Evolutionary conservation across 37 sponge, comb jelly and placozoan species (phyloP).

Genomic region (Diacarnus erythraeanus): DNA sequence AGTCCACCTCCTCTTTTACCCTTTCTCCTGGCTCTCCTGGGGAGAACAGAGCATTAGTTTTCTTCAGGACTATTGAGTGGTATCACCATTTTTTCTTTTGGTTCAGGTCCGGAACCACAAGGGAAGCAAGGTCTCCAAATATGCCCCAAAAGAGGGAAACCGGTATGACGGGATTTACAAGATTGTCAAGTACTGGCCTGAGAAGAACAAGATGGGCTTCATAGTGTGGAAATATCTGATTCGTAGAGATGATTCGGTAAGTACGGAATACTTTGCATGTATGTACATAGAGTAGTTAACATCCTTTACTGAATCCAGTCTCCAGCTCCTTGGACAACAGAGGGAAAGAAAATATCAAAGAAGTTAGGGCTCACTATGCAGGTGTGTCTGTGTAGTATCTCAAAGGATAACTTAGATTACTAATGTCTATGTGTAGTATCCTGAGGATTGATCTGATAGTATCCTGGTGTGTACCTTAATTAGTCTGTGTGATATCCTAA

Average conservation of each 20-base stretch:
- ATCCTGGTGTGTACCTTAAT: too few species aligned
- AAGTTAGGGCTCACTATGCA: slow-evolving; percentile 76
- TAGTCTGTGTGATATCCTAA: too few species aligned
- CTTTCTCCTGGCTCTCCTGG: background rate
- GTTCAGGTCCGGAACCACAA: slow-evolving; percentile 80
- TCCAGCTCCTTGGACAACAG: slow-evolving; percentile 87
- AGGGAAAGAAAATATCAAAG: slow-evolving; percentile 73
- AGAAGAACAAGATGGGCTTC: slow-evolving; percentile 73
- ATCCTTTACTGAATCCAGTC: slow-evolving; percentile 40
- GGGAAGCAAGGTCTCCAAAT: slow-evolving; percentile 77
- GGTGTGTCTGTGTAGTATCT: too few species aligned
- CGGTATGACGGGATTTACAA: slow-evolving; percentile 95
- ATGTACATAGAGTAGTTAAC: background rate
- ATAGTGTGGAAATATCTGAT: slow-evolving; percentile 87
- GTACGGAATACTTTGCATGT: background rate
- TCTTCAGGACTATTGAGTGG: too few species aligned
- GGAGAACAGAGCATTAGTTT: too few species aligned
- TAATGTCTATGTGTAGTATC: slow-evolving; percentile 47
- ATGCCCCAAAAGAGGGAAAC: slow-evolving; percentile 89
- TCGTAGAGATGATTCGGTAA: slow-evolving; percentile 77
- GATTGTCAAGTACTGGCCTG: slow-evolving; percentile 95
- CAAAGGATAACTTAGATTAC: too few species aligned
- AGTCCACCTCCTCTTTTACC: slow-evolving; percentile 15
- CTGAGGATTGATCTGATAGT: too few species aligned
- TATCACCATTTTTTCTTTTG: background rate